Evolutionary conservation across 1,140 invertebrate genomes (phyloP).

Genomic region (Conus betulinus): DNA sequence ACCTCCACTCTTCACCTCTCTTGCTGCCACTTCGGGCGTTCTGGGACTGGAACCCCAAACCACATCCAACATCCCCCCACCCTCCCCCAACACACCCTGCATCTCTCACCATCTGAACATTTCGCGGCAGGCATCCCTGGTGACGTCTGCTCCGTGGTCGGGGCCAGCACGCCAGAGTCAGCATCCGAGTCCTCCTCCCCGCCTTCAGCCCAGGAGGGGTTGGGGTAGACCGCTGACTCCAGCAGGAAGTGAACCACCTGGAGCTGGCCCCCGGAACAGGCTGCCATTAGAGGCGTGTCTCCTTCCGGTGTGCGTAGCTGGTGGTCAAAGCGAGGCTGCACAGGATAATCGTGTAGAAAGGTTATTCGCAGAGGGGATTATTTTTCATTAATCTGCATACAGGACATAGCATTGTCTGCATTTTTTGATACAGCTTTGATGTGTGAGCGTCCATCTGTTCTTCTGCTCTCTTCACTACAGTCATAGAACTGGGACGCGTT

Average conservation of each 20-base stretch:
- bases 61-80: too few species aligned
- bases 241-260: conserved; percentile 62
- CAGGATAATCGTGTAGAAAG: not conserved
- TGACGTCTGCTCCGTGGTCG: not conserved
- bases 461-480: too few species aligned
- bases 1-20: too few species aligned
- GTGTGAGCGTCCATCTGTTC: too few species aligned
- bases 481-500: too few species aligned
- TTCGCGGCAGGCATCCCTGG: not conserved
- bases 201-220: not conserved
- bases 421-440: too few species aligned
- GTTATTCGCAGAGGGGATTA: too few species aligned
- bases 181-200: conserved; percentile 42
- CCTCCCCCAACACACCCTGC: too few species aligned
- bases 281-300: conserved; percentile 70
- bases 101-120: not conserved
- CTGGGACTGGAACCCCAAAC: too few species aligned
- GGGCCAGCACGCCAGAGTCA: conserved; percentile 57
- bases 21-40: too few species aligned
- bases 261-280: conserved; percentile 50
- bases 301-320: conserved; percentile 63
- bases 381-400: too few species aligned
- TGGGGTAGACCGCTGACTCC: conserved; percentile 65
- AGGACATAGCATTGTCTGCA: too few species aligned
- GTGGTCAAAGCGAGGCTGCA: conserved; percentile 70